These are phyloP conservation scores for Sus cebifrons DNA, from an alignment of 2,797 vertebrate species.

Conservation along the genomic window DNA sequence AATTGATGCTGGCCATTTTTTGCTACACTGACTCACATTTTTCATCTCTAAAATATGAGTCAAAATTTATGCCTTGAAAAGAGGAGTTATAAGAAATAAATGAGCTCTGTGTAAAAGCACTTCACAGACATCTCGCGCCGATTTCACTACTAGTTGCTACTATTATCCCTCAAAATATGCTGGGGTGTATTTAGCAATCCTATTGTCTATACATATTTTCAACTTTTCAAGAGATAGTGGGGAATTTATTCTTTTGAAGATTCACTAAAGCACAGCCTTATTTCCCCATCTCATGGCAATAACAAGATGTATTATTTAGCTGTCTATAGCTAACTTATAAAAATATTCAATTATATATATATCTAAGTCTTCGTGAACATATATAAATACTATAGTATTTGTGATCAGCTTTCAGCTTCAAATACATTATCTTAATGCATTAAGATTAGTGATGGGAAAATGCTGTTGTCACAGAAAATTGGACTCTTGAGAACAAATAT, in stretches of 20 bases:
- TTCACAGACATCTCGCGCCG: not conserved
- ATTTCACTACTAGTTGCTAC: not conserved
- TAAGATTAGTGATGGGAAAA: slow-evolving; percentile 16
- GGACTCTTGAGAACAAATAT: slow-evolving; percentile 57
- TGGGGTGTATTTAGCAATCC: not conserved
- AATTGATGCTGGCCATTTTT: not conserved
- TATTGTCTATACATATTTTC: not conserved
- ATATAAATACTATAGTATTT: not conserved
- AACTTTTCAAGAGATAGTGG: not conserved
- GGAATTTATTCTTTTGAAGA: slow-evolving; percentile 35
- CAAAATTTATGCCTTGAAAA: slow-evolving; percentile 39
- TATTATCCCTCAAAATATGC: not conserved
- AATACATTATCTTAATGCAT: not conserved
- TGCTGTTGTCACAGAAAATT: slow-evolving; percentile 37
- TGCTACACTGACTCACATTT: not conserved
- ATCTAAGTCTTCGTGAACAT: not conserved
- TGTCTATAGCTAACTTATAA: not conserved
- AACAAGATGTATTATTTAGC: not conserved
- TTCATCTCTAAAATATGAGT: slow-evolving; percentile 40
- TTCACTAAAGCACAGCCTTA: not conserved
- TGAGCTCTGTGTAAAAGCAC: not conserved
- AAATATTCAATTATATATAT: not conserved
- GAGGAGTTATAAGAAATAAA: not conserved
- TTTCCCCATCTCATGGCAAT: not conserved
- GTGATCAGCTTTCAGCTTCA: not conserved